These are phyloP conservation scores for Thereva nobilitata DNA, from an alignment of 2,888 invertebrate species.

Conservation along the genomic window DNA sequence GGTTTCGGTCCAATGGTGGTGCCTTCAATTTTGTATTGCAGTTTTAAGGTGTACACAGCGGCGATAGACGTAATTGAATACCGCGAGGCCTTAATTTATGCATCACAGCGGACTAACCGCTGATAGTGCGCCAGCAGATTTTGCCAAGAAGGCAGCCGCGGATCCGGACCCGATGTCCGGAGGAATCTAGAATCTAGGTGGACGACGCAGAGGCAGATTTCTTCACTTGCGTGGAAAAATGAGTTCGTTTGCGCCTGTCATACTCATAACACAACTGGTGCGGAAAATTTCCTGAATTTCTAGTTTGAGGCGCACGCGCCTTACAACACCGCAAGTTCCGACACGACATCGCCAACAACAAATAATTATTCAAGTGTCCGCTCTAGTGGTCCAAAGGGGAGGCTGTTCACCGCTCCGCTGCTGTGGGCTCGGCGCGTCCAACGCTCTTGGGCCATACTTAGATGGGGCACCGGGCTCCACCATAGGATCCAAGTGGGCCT, in stretches of 20 bases:
- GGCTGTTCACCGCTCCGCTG: slow-evolving; percentile 13
- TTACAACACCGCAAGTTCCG: slow-evolving; percentile 10
- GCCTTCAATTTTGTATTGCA: slow-evolving; percentile 22
- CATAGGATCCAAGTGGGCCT: too few relatives aligned
- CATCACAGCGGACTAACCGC: slow-evolving; percentile 8
- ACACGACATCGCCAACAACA: slow-evolving; percentile 15
- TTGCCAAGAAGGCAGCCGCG: not conserved
- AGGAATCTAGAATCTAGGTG: too few relatives aligned
- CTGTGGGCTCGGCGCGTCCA: slow-evolving; percentile 18
- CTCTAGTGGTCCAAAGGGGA: slow-evolving; percentile 22
- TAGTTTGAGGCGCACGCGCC: slow-evolving; percentile 40
- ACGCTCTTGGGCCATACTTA: too few relatives aligned
- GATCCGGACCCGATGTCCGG: too few relatives aligned
- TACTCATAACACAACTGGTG: slow-evolving; percentile 44
- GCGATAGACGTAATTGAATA: slow-evolving; percentile 19
- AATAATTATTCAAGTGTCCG: slow-evolving; percentile 25
- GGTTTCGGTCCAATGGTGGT: slow-evolving; percentile 17
- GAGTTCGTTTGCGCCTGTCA: slow-evolving; percentile 56
- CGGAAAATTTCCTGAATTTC: slow-evolving; percentile 46
- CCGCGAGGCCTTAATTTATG: slow-evolving; percentile 19
- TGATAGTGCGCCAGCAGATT: slow-evolving; percentile 3
- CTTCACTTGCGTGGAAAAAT: slow-evolving; percentile 43
- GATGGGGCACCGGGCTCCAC: too few relatives aligned
- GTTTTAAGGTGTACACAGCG: slow-evolving; percentile 1
- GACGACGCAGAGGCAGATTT: not conserved